Percentiles rank a stretch among this genome's conserved stretches.
Conservation (phyloP, 2,113 vertebrate species). For the Fulmarus glacialis region DNA sequence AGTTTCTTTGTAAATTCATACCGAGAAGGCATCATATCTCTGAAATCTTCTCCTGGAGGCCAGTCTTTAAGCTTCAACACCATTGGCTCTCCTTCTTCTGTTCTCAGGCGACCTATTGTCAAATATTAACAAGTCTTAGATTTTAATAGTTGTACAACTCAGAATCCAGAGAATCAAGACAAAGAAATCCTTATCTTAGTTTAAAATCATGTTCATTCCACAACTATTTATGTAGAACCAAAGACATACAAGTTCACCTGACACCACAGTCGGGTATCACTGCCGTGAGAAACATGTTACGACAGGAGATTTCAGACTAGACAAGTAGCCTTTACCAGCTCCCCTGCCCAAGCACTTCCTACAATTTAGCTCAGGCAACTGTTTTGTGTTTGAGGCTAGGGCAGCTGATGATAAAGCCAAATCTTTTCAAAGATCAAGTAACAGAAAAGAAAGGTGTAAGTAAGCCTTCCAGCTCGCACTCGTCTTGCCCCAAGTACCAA, state of each 20-base stretch:
- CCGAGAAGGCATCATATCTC: conserved; percentile 85
- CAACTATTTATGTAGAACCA: neutral
- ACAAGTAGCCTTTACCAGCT: neutral
- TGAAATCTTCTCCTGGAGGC: conserved; percentile 84
- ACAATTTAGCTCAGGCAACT: neutral
- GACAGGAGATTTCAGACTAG: neutral
- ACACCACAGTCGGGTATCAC: neutral
- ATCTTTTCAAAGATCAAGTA: neutral
- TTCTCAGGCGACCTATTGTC: conserved; percentile 76
- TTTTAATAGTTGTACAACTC: neutral
- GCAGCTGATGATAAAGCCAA: neutral
- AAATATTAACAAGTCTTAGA: neutral
- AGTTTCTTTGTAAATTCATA: neutral
- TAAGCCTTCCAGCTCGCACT: neutral
- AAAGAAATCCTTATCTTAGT: neutral
- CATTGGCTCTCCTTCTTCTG: conserved; percentile 79
- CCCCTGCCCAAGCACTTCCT: neutral
- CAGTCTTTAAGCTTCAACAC: conserved; percentile 84
- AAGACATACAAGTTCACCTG: neutral
- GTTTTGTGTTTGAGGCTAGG: neutral
- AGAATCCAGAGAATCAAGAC: neutral
- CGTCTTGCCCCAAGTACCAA: neutral
- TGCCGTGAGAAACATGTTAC: accelerated
- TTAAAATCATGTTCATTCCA: neutral
- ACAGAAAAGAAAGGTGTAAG: neutral